These are phyloP conservation scores for Platysteira castanea DNA, from an alignment of 2,113 vertebrate species.

Conservation along the genomic window DNA sequence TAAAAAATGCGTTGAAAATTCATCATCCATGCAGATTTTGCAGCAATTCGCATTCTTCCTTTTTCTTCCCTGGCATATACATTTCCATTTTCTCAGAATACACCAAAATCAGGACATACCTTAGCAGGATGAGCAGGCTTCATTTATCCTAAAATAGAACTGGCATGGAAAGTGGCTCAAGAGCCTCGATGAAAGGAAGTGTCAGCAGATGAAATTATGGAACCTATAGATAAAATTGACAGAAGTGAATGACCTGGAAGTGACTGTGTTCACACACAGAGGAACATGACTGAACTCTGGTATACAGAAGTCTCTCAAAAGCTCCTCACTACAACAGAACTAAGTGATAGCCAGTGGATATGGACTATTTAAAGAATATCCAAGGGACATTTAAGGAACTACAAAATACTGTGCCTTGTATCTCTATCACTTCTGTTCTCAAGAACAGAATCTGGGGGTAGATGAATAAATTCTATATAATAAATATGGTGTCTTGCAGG, in stretches of 20 bases:
- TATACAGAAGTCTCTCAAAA: not conserved
- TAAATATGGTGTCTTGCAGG: not conserved
- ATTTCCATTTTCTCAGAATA: not conserved
- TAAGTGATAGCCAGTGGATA: not conserved
- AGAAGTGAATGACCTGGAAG: not conserved
- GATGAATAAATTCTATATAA: not conserved
- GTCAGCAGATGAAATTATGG: not conserved
- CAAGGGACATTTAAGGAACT: not conserved
- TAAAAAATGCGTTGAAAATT: slow-evolving; percentile 66
- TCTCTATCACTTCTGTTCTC: not conserved
- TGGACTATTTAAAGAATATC: not conserved
- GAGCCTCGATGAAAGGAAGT: not conserved
- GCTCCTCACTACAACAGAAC: not conserved
- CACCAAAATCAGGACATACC: not conserved
- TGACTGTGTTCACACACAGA: not conserved
- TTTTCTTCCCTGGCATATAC: not conserved
- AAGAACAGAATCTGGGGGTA: not conserved
- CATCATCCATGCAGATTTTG: slow-evolving; percentile 29
- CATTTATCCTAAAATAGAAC: not conserved
- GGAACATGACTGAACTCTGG: not conserved
- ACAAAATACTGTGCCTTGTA: not conserved
- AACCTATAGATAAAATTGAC: not conserved
- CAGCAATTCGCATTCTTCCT: slow-evolving; percentile 24
- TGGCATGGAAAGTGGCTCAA: not conserved
- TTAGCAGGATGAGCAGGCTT: not conserved